Conservation (phyloP, 2,888 invertebrate genomes). For the Plagodis pulveraria region DNA sequence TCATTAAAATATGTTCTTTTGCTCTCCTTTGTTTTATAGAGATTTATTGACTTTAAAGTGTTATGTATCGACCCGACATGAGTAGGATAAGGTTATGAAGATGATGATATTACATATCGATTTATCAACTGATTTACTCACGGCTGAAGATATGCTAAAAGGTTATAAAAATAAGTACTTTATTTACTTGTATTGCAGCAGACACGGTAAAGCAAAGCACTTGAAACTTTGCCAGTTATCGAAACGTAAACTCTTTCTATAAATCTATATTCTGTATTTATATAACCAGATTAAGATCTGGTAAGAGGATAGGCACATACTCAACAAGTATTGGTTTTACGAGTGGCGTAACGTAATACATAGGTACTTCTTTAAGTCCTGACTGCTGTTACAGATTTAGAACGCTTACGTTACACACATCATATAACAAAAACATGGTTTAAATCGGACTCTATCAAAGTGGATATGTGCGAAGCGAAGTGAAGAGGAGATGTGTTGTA, state of each 20-base stretch:
- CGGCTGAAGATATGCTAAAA: constrained; percentile 6
- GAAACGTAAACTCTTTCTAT: constrained; percentile 7
- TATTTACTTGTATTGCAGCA: constrained; percentile 2
- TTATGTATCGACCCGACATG: no score
- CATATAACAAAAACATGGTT: no score
- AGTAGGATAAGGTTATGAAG: no score
- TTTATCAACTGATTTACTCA: constrained; percentile 13
- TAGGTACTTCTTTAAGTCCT: constrained; percentile 34
- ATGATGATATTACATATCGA: background rate
- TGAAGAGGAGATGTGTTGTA: no score
- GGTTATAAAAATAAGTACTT: constrained; percentile 12
- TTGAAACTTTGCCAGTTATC: constrained; percentile 24
- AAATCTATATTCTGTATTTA: constrained; percentile 1
- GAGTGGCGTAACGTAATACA: constrained; percentile 33
- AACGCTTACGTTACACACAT: constrained; percentile 29
- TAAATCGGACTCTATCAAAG: no score
- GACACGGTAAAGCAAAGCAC: constrained; percentile 11
- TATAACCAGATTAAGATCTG: constrained; percentile 33
- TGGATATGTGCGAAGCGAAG: no score
- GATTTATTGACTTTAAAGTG: no score
- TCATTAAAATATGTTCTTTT: no score
- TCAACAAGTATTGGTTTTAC: constrained; percentile 39
- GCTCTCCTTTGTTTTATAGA: no score
- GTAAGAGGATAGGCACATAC: constrained; percentile 16
- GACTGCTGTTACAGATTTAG: constrained; percentile 51